phyloP scores from a whole-genome alignment of 2,888 invertebrate genomes.

The Notodonta dromedarius region DNA sequence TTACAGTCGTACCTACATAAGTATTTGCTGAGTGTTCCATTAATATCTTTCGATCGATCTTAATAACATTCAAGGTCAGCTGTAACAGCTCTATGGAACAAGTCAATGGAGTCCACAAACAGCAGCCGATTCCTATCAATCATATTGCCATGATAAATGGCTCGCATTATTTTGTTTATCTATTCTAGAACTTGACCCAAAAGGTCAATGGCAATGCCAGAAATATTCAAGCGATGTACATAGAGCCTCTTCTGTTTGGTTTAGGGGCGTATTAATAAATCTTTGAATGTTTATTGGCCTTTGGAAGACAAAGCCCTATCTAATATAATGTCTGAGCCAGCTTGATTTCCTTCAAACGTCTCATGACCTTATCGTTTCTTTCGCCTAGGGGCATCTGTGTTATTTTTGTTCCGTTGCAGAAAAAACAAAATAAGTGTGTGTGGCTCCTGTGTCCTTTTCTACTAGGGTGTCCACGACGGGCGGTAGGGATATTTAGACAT shows the following conservation, averaged over 20 bases:
- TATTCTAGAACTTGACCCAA: conserved; percentile 24
- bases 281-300: too few relatives aligned
- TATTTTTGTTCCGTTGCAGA: too few relatives aligned
- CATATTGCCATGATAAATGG: conserved; percentile 38
- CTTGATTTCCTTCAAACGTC: too few relatives aligned
- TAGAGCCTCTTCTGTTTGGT: conserved; percentile 13
- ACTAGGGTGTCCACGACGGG: too few relatives aligned
- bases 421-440: too few relatives aligned
- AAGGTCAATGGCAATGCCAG: conserved; percentile 39
- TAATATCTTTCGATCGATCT: conserved; percentile 6
- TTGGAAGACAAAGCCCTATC: too few relatives aligned
- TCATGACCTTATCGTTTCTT: too few relatives aligned
- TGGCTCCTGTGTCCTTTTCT: too few relatives aligned
- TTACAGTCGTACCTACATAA: too few relatives aligned
- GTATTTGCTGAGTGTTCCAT: background rate
- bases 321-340: too few relatives aligned
- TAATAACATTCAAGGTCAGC: conserved; percentile 13
- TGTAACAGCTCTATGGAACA: conserved; percentile 23
- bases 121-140: conserved; percentile 34
- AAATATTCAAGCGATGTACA: conserved; percentile 33
- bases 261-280: background rate
- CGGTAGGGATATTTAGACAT: too few relatives aligned
- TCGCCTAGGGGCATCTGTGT: too few relatives aligned
- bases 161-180: conserved; percentile 32
- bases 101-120: conserved; percentile 28